Conservation (phyloP, 2,888 invertebrate species). For the Athalia circularis region DNA sequence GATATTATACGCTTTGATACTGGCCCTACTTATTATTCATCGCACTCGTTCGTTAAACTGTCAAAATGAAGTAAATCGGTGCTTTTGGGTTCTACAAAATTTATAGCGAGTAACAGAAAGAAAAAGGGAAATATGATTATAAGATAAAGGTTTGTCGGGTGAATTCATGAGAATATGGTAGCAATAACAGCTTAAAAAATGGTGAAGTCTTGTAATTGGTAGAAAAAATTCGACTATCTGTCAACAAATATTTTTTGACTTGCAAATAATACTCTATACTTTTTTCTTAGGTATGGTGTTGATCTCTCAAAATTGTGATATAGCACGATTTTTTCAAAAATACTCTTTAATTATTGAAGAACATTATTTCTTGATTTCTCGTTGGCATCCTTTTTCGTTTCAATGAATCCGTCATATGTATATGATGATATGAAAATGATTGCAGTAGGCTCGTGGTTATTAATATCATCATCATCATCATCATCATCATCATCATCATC, state of each 20-base stretch:
- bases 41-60: neutral
- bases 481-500: too few relatives aligned
- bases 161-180: neutral
- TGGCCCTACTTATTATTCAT: neutral
- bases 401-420: too few relatives aligned
- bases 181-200: neutral
- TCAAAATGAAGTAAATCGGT: neutral
- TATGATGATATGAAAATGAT: too few relatives aligned
- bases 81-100: neutral
- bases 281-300: too few relatives aligned
- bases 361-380: too few relatives aligned
- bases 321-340: too few relatives aligned
- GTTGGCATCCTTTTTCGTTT: too few relatives aligned
- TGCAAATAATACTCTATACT: too few relatives aligned
- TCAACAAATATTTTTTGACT: neutral
- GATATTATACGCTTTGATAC: neutral
- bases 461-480: too few relatives aligned
- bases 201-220: neutral
- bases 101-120: constrained; percentile 25
- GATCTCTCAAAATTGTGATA: too few relatives aligned
- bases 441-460: too few relatives aligned
- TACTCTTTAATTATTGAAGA: too few relatives aligned
- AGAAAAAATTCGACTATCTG: neutral
- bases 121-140: neutral
- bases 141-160: constrained; percentile 28